These are phyloP conservation scores for Pyrgilauda ruficollis DNA, from an alignment of 2,113 vertebrate genomes.

Conservation along the genomic window DNA sequence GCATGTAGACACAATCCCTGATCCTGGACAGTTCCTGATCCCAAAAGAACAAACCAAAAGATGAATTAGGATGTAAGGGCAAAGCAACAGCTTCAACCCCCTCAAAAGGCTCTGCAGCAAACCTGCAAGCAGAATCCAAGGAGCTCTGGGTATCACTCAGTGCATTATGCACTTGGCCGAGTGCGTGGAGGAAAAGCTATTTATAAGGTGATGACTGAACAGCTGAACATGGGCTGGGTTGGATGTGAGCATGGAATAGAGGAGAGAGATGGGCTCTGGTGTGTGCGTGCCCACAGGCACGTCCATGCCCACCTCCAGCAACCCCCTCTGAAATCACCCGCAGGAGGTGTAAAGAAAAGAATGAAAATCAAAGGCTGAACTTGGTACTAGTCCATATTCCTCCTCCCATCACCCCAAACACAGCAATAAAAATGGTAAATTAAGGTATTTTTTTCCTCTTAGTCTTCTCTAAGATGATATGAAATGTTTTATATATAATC, in stretches of 20 bases:
- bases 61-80: neutral
- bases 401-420: neutral
- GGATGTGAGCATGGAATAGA: neutral
- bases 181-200: constrained; percentile 8
- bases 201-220: constrained; percentile 55
- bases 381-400: neutral
- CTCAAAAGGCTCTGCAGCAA: neutral
- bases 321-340: neutral
- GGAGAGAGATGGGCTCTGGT: neutral
- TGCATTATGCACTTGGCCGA: neutral
- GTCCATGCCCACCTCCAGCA: neutral
- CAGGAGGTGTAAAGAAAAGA: neutral
- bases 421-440: constrained; percentile 18
- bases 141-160: constrained; percentile 1
- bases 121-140: neutral
- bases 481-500: neutral
- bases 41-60: neutral
- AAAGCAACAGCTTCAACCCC: neutral
- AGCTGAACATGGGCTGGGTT: neutral
- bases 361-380: neutral
- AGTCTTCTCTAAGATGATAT: neutral
- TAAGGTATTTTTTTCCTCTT: neutral
- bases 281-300: neutral
- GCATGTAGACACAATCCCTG: neutral
- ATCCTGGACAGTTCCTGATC: neutral